Evolutionary conservation across 2,888 invertebrate species (phyloP), one percentile per base, ranked within the genome.

Genomic region (Adelognathus sp.): DNA sequence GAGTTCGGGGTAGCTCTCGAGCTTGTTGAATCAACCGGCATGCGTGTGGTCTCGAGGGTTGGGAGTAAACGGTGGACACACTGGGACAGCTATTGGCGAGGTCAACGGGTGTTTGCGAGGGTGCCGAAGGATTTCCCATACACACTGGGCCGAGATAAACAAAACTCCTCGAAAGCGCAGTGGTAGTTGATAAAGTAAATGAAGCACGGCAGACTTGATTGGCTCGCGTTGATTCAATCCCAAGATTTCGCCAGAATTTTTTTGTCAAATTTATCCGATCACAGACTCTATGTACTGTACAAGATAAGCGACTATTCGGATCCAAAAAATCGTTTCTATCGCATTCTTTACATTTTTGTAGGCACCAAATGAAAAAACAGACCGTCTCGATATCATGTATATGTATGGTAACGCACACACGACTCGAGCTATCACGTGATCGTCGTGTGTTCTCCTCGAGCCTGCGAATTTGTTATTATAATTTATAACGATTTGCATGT

Each of bases 381-480:
- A 14, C 33, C 60, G 44, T 64, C 52, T 41, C 29, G 52, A 70
- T 67, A 33, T 64, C 24, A 46, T 50, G 9, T 41, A 63, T 50
- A 69, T 16, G 56, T 67, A 63, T n/a, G 24, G 41, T 27, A 46
- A 36, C 27, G 11, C 31, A 60, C 58, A 31, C 61, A 50, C 50
- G 41, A 27, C 58, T 46, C 69, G 58, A 16, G 76, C 82, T 80
- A 81, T 88, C 88, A 88, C 86, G 87, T 88, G 88, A 88, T 86
- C 81, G 80, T 71, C 78, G 82, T 85, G 84, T 87, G 86, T 81
- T 81, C 81, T 79, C 73, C 76, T 66, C 79, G 58, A 66, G 72
- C 61, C 58, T 50, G n/a, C n/a, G 83, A 83, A 88, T 88, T 88
- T 88, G 88, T 88, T 86, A 88, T 88, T 88, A 84, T 87, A 88